Base-by-base conservation (phyloP, 2,888 invertebrate genomes). In the Papilio gigon region DNA sequence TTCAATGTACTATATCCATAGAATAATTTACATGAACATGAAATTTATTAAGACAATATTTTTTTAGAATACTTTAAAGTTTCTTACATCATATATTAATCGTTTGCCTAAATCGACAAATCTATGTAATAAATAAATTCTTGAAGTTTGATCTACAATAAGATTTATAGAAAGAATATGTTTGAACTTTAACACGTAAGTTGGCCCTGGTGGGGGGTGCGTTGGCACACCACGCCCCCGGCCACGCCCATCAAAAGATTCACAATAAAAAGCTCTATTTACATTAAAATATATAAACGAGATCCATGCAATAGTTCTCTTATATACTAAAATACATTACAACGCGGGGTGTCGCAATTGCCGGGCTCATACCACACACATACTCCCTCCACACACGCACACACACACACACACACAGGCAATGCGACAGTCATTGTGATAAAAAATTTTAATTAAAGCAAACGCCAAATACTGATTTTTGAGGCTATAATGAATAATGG, bases 391-490 rank as follows among this genome's bases (percentile, higher is more conserved):
- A n/a, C 12, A 20, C 17, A 33, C 25, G 25, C 22, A 20, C 12
- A 22, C 50, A 44, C 25, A 53, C 37, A 40, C 14, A 17, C 22
- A 35, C 17, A 25, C 4, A 17, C 22, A 35, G 14, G 17, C 4
- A 20, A 14, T 9, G 12, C 42, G 42, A 58, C n/a, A 47, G 14
- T 37, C 30, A 60, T 4, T 25, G 20, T 56, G 42, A 68, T 58
- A 63, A n/a, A n/a, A n/a, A 20, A 14, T 58, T 64, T 25, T 50
- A 11, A 50, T 68, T 68, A 64, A 68, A 68, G 68, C 68, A 64
- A 64, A 68, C 50, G 64, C 59, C 58, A 37, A 68, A 68, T 68
- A 68, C 68, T 68, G 68, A 59, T 60, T 63, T 40, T 42, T 63
- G 14, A 40, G 25, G 35, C 30, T 30, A 5, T 6, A 61, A 25